Percentiles rank a stretch among this genome's conserved stretches.
Conservation (phyloP, 1,140 invertebrate species). For the Drosophila quadrilineata region DNA sequence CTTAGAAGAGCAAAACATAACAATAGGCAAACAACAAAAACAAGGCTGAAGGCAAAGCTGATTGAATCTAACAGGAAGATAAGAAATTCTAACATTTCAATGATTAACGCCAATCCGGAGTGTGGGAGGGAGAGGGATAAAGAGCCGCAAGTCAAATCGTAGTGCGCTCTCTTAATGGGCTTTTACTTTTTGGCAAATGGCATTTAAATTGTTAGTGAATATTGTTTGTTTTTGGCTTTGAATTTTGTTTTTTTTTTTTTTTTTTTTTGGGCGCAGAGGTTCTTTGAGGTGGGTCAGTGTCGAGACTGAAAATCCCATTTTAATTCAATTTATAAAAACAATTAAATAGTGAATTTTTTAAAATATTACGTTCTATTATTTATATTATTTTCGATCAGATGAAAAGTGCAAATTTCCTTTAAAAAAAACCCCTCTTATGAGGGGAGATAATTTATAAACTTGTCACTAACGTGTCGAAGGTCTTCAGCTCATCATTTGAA, state of each 20-base stretch:
- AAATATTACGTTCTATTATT: neutral
- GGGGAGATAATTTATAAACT: slow-evolving; percentile 31
- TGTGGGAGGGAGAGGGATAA: too few species aligned
- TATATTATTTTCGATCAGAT: neutral
- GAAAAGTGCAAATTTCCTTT: neutral
- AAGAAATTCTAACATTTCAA: too few species aligned
- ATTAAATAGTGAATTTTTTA: neutral
- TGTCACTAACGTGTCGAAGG: slow-evolving; percentile 54
- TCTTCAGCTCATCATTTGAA: slow-evolving; percentile 53
- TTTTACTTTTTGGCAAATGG: slow-evolving; percentile 8
- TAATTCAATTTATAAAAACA: neutral
- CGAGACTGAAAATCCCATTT: neutral
- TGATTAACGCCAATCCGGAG: too few species aligned
- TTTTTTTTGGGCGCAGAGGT: slow-evolving; percentile 26
- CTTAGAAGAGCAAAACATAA: slow-evolving; percentile 38
- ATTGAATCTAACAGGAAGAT: neutral
- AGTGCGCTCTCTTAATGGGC: neutral
- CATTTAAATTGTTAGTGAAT: slow-evolving; percentile 35
- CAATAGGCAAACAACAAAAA: slow-evolving; percentile 5
- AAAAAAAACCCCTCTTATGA: neutral
- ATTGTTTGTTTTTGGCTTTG: slow-evolving; percentile 31
- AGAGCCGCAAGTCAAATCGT: neutral
- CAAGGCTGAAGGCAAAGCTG: neutral
- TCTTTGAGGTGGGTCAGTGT: slow-evolving; percentile 66
- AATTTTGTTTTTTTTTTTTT: slow-evolving; percentile 1